Base-by-base conservation (phyloP, 1,140 invertebrate species). In the Hesperophylax magnus region DNA sequence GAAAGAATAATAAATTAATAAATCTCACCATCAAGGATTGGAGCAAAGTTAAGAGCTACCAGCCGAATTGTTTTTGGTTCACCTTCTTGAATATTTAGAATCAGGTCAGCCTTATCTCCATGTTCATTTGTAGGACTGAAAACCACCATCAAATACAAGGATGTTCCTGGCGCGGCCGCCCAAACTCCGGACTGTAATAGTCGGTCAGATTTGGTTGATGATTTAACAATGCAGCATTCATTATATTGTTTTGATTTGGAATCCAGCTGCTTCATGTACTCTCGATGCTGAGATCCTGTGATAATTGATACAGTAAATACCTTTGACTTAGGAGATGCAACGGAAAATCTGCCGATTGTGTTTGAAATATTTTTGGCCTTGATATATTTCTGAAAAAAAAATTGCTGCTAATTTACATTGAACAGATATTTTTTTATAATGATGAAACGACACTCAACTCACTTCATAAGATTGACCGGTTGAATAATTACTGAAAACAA, bases 111-210 rank as follows among this genome's bases (percentile, higher is more conserved):
- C 18, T 27, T 20, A 3, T 34, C 72, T 3, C 56, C 54, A 2
- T 75, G 72, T 39, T 75, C 53, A 75, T 75, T 58, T 31, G 14
- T 58, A n/a, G 72, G 72, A 24, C 17, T 58, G 53, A 58, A 75
- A 9, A 56, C 22, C 3, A 75, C 56, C 72, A 18, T 17, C 2
- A 75, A 4, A 75, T 58, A 58, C 17, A 75, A 9, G 7, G 24
- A 75, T 3, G 18, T 75, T 60, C 72, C 72, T 18, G 72, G 72
- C 0, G 72, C 72, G 5, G 72, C 72, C 18, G 72, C 72, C 72
- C 72, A 75, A 15, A 24, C 20, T 5, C 34, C 47, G 14, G 52
- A 18, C 20, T 53, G 18, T 15, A 18, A 22, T 11, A 72, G 69
- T 15, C 69, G 20, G 14, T 53, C 15, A 53, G 18, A 53, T 53